These are phyloP conservation scores for Drosophila kambysellisi DNA, from an alignment of 2,888 invertebrate species.

Conservation along the genomic window DNA sequence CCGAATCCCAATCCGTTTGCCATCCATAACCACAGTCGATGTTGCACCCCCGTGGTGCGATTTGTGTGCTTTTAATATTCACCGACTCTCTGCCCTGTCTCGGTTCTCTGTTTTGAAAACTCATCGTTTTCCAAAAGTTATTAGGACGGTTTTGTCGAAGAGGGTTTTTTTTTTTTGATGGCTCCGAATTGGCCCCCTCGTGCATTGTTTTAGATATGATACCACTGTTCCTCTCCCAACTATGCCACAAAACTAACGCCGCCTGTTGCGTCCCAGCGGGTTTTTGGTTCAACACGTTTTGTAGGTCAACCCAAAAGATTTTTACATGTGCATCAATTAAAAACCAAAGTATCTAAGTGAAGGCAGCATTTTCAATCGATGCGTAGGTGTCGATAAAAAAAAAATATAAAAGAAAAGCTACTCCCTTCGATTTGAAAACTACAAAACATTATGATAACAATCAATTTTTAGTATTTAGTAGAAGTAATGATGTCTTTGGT, in stretches of 20 bases:
- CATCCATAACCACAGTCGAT: slow-evolving; percentile 30
- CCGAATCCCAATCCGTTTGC: slow-evolving; percentile 7
- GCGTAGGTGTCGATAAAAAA: slow-evolving; percentile 26
- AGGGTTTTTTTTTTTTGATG: slow-evolving; percentile 14
- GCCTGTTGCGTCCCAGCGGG: slow-evolving; percentile 74
- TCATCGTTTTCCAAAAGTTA: slow-evolving; percentile 76
- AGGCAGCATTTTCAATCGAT: slow-evolving; percentile 7
- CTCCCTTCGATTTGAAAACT: background rate
- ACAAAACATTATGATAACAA: slow-evolving; percentile 5
- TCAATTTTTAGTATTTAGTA: background rate
- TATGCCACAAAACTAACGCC: slow-evolving; percentile 37
- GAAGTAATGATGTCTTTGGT: background rate
- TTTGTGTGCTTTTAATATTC: slow-evolving; percentile 79
- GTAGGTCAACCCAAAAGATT: slow-evolving; percentile 58
- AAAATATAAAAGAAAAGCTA: background rate
- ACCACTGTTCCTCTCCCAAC: background rate
- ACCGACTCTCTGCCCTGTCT: slow-evolving; percentile 55
- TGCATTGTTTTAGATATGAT: slow-evolving; percentile 46
- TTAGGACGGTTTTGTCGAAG: slow-evolving; percentile 63
- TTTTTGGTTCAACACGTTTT: slow-evolving; percentile 60
- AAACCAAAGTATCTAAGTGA: slow-evolving; percentile 33
- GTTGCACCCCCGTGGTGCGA: slow-evolving; percentile 71
- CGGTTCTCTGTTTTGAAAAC: slow-evolving; percentile 68
- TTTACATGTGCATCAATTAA: slow-evolving; percentile 72
- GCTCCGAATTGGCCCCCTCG: slow-evolving; percentile 45